Evolutionary conservation across 2,797 vertebrate species (phyloP), one percentile per base, ranked within the genome.

Genomic region (Halcyon chelicuti): DNA sequence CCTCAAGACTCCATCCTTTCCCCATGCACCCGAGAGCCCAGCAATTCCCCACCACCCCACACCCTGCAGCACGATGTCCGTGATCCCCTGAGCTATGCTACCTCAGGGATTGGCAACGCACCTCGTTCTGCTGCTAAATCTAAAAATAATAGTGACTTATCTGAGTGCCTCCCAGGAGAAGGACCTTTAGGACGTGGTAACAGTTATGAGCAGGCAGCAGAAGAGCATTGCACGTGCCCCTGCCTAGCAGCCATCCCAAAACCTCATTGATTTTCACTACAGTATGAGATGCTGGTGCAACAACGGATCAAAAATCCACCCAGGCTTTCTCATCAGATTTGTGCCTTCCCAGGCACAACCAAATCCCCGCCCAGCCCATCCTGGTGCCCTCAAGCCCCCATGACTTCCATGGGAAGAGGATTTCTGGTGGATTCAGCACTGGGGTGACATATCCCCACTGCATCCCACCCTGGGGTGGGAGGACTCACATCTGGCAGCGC

Each of bases 401-500:
- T 2, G 28, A 42, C 62, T 54, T 65, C 63, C 51, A 54, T 0
- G 3, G 71, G 68, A 82, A 11, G 31, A 72, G 17, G 25, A 37
- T 3, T 46, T 65, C 28, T 21, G 5, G 23, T 10, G 40, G 28
- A 29, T 29, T 49, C 28, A 72, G 54, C 21, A 1, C 4, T 1
- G 7, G 46, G 20, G 23, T 14, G 40, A 31, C 26, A 11, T 4
- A 37, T 10, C 10, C 44, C n/a, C 44, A 33, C 0, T 0, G 2
- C 39, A 33, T 13, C 70, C n/a, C 23, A 15, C 2, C 2, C 35
- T 33, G 74, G 1, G 0, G 5, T 6, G 5, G 19, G 26, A 20
- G 14, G 1, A 37, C 19, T 7, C 17, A 0, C 0, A 0, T 16
- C 35, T 65, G 79, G 42, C 46, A 26, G 4, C 16, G 1, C 0